phyloP scores from a whole-genome alignment of 2,113 vertebrate species.

The Xiphias gladius region DNA sequence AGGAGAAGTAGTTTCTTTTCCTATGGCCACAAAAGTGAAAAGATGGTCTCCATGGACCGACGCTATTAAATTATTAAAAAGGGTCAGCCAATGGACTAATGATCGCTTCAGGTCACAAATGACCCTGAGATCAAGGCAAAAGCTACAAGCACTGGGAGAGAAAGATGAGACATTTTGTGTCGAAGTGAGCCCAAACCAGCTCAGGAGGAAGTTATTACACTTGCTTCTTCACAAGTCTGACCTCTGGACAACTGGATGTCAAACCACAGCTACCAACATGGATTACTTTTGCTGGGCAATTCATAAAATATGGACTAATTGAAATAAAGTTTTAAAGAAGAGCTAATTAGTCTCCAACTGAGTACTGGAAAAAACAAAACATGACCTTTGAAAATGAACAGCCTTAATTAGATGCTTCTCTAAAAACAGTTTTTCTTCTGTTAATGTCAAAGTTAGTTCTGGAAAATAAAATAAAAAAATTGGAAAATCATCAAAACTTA shows the following conservation, averaged over 20 bases:
- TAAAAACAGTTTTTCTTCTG: neutral
- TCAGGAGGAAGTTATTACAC: constrained; percentile 22
- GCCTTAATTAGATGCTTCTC: neutral
- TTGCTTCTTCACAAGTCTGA: constrained; percentile 8
- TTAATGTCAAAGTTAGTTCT: neutral
- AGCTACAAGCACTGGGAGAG: neutral
- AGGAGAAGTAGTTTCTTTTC: neutral
- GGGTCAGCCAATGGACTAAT: constrained; percentile 34
- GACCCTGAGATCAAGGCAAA: constrained; percentile 43
- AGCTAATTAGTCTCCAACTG: neutral
- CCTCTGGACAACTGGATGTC: neutral
- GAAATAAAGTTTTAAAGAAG: neutral
- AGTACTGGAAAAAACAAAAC: neutral
- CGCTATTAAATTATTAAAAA: no score
- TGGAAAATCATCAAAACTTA: neutral
- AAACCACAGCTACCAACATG: neutral
- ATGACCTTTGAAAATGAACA: neutral
- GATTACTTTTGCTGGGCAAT: neutral
- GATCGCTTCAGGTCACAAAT: constrained; percentile 32
- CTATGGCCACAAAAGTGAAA: neutral
- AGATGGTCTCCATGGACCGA: neutral
- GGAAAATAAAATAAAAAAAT: neutral
- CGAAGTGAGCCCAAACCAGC: neutral
- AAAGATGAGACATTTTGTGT: constrained; percentile 32
- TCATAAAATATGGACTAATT: neutral